phyloP scores from a whole-genome alignment of 2,888 invertebrate genomes.

The Uloborus plumipes region DNA sequence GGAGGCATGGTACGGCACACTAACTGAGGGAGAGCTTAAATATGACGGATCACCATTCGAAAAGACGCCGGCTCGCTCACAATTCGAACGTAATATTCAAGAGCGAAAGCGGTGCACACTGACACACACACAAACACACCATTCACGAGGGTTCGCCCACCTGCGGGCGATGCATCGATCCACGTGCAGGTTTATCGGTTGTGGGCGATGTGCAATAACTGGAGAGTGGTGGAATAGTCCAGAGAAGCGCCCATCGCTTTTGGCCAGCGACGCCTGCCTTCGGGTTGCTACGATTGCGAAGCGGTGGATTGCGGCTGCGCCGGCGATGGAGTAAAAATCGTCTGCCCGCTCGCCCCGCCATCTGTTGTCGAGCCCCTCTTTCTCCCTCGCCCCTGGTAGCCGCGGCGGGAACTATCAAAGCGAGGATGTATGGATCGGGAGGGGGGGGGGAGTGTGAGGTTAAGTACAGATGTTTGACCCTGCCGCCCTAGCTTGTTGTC shows the following conservation, averaged over 20 bases:
- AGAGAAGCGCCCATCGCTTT: slow-evolving; percentile 4
- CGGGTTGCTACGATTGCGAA: slow-evolving; percentile 18
- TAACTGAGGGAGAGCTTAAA: too few species aligned
- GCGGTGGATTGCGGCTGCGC: slow-evolving; percentile 36
- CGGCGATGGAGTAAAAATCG: slow-evolving; percentile 24
- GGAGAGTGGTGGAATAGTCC: not conserved
- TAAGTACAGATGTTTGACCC: too few species aligned
- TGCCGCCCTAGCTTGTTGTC: too few species aligned
- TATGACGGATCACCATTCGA: slow-evolving; percentile 7
- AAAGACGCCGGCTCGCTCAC: slow-evolving; percentile 24
- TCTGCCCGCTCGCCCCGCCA: slow-evolving; percentile 23
- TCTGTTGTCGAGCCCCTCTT: slow-evolving; percentile 36
- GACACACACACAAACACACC: too few species aligned
- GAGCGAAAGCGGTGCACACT: slow-evolving; percentile 1
- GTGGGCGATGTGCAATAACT: not conserved
- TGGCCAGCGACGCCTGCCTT: slow-evolving; percentile 24
- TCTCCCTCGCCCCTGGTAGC: not conserved
- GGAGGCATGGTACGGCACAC: slow-evolving; percentile 26
- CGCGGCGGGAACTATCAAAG: not conserved
- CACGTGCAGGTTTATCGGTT: slow-evolving; percentile 6
- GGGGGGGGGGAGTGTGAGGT: not conserved
- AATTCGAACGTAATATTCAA: not conserved
- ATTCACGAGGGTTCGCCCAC: not conserved
- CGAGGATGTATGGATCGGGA: not conserved
- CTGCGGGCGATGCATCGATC: not conserved